Conservation (phyloP, 2,797 vertebrate species). For the Leptatherina wallacei region DNA sequence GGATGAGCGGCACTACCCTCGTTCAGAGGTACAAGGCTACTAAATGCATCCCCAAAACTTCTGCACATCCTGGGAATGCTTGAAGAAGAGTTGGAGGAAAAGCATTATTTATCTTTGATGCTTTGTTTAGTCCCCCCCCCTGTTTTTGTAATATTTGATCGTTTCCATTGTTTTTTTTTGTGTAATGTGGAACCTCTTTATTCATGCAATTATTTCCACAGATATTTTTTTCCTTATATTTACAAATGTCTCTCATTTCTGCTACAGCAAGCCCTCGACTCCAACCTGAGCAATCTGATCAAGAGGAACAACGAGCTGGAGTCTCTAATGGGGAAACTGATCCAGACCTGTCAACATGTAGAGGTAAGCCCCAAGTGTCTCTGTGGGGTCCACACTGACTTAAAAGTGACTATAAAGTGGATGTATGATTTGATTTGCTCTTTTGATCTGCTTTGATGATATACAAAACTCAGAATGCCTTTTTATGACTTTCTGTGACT, state of each 20-base stretch:
- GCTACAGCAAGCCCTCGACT: constrained; percentile 92
- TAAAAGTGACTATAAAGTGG: background rate
- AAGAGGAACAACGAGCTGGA: constrained; percentile 97
- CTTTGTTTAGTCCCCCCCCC: background rate
- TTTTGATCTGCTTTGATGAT: background rate
- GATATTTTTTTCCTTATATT: background rate
- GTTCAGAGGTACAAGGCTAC: constrained; percentile 68
- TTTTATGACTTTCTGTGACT: background rate
- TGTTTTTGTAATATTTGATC: background rate
- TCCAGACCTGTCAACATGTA: constrained; percentile 96
- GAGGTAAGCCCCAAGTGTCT: constrained; percentile 86
- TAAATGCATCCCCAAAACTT: background rate
- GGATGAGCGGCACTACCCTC: constrained; percentile 69
- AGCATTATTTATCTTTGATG: background rate
- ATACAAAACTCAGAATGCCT: background rate
- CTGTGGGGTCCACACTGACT: background rate
- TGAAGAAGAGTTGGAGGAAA: constrained; percentile 4
- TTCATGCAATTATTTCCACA: background rate
- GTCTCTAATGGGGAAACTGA: constrained; percentile 93
- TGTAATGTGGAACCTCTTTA: background rate
- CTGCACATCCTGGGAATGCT: background rate
- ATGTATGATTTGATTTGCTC: no score
- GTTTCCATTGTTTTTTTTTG: background rate
- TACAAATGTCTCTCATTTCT: constrained; percentile 25
- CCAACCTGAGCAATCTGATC: constrained; percentile 91